A percentile compares a stretch with the other conserved stretches of the same genome.
Conservation (phyloP, 1,140 invertebrate genomes). For the Danaus melanippus region DNA sequence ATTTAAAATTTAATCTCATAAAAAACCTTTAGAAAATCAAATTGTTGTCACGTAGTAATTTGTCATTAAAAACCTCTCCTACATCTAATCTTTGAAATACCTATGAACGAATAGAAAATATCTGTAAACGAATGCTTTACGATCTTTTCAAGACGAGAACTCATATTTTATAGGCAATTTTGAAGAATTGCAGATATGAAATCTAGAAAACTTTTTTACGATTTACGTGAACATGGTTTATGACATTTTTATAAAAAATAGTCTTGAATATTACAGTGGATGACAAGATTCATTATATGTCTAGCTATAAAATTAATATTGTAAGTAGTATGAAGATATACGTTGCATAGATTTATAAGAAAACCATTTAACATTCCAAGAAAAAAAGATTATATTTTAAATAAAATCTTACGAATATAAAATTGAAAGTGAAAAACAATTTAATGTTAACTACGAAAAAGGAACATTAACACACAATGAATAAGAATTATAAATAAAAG, state of each 20-base stretch:
- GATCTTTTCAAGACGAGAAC: constrained; percentile 40
- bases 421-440: too few species aligned
- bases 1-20: constrained; percentile 23
- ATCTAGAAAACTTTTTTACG: constrained; percentile 44
- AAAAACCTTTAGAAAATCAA: constrained; percentile 23
- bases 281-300: constrained; percentile 1
- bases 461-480: constrained; percentile 37
- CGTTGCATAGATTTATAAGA: too few species aligned
- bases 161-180: constrained; percentile 55
- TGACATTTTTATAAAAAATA: constrained; percentile 28
- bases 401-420: too few species aligned
- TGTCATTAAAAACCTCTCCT: constrained; percentile 33
- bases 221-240: constrained; percentile 37
- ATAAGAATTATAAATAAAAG: constrained; percentile 33
- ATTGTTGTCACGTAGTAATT: constrained; percentile 24
- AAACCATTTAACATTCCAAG: too few species aligned
- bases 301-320: too few species aligned
- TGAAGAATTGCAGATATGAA: constrained; percentile 38
- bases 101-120: constrained; percentile 2
- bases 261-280: constrained; percentile 7
- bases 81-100: constrained; percentile 15
- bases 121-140: constrained; percentile 42
- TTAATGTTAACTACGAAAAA: constrained; percentile 1
- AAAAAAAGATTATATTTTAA: too few species aligned
- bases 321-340: too few species aligned